phyloP scores from a whole-genome alignment of 92 coral and sea anemone species.

The Epizoanthus scotinus region DNA sequence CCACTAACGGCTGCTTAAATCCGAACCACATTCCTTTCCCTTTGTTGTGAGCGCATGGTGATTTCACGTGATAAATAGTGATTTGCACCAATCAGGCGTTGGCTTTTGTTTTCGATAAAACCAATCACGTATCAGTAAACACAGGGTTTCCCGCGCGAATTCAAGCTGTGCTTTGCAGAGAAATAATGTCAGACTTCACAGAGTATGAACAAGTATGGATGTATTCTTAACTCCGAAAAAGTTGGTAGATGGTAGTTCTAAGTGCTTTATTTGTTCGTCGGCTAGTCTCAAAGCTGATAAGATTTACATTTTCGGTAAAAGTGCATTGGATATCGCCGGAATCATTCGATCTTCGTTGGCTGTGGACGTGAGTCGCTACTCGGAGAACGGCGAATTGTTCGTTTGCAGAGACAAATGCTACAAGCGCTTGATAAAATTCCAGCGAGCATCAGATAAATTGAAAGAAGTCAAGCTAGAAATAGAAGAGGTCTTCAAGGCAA shows the following conservation, averaged over 20 bases:
- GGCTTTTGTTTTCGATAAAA: background rate
- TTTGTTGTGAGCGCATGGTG: no score
- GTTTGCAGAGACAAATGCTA: conserved; percentile 49
- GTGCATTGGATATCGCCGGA: conserved; percentile 43
- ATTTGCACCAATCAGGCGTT: conserved; percentile 9
- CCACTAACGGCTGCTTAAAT: conserved; percentile 31
- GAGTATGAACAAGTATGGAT: background rate
- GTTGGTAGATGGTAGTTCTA: conserved; percentile 13
- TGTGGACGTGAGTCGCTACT: conserved; percentile 42
- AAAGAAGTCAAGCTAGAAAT: conserved; percentile 32
- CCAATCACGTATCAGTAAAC: background rate
- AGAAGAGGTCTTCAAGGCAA: conserved; percentile 29
- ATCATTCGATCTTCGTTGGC: conserved; percentile 49
- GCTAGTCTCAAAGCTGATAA: conserved; percentile 14
- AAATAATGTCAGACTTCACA: conserved; percentile 4
- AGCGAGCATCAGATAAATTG: conserved; percentile 31
- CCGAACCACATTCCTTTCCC: conserved; percentile 34
- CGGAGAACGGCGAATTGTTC: conserved; percentile 42
- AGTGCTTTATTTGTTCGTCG: conserved; percentile 47
- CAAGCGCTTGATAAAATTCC: conserved; percentile 39
- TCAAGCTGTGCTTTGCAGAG: background rate
- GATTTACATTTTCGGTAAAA: conserved; percentile 57
- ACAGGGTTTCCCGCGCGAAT: no score
- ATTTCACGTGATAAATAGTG: no score
- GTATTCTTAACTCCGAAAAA: conserved; percentile 42